phyloP scores from a whole-genome alignment of 2,113 vertebrate species.

The Oxygymnocypris stewartii region DNA sequence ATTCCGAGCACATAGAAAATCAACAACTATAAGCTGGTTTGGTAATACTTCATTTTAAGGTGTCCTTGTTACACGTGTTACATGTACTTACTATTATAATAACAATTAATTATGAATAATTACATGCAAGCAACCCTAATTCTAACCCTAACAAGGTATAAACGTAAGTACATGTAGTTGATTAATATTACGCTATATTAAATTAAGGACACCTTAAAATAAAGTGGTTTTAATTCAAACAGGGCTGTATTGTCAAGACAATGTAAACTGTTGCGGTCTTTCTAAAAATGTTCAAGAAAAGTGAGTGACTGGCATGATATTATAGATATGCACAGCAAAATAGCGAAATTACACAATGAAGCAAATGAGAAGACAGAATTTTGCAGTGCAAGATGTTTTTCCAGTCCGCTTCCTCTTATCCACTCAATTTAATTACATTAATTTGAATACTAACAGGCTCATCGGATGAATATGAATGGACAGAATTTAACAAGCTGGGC shows the following conservation, averaged over 20 bases:
- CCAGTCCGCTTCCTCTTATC: conserved; percentile 39
- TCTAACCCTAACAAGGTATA: too few relatives aligned
- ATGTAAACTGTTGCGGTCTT: neutral
- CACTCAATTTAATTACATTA: conserved; percentile 45
- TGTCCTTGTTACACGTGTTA: too few relatives aligned
- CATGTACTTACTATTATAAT: too few relatives aligned
- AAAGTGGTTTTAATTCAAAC: neutral
- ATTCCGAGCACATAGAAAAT: neutral
- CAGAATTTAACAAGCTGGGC: conserved; percentile 5
- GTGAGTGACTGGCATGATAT: neutral
- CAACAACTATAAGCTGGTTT: too few relatives aligned
- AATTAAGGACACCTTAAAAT: too few relatives aligned
- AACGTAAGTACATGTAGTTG: too few relatives aligned
- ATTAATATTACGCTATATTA: too few relatives aligned
- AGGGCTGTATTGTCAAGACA: neutral
- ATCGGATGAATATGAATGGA: conserved; percentile 24
- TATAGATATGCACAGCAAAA: neutral
- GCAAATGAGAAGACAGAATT: conserved; percentile 12
- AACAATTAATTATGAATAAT: too few relatives aligned
- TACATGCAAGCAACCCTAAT: too few relatives aligned
- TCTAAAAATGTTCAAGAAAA: neutral
- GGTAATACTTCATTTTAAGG: too few relatives aligned
- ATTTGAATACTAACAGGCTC: conserved; percentile 40
- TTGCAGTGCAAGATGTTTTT: conserved; percentile 21
- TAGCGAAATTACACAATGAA: neutral